Percentiles rank a stretch among this genome's conserved stretches.
These are phyloP conservation scores for Geodia barretti DNA, from an alignment of 37 sponge, comb jelly and placozoan genomes.

Conservation along the genomic window DNA sequence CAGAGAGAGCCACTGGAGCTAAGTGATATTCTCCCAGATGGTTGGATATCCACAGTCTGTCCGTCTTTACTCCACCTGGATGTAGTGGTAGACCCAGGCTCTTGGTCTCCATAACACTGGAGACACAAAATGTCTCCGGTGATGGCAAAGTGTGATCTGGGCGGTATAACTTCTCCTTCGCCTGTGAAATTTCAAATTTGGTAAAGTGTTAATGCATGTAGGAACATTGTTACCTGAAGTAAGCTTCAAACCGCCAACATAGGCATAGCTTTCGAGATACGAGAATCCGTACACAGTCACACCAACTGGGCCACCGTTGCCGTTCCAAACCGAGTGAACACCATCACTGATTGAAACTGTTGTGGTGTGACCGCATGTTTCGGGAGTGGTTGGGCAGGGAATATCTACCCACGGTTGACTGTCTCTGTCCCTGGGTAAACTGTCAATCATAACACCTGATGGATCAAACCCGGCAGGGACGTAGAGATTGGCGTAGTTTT, in stretches of 20 bases:
- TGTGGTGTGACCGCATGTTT: conserved; percentile 5
- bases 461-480: conserved; percentile 13
- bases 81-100: not conserved
- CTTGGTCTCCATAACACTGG: not conserved
- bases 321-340: not conserved
- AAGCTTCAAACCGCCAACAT: conserved; percentile 29
- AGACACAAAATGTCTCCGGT: not conserved
- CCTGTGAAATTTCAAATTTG: too few relatives aligned
- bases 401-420: not conserved
- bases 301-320: conserved; percentile 4
- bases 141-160: too few relatives aligned
- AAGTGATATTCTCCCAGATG: not conserved
- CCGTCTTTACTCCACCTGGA: not conserved
- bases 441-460: not conserved
- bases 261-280: conserved; percentile 29
- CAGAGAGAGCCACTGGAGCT: conserved; percentile 11
- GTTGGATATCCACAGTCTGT: not conserved
- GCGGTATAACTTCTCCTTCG: too few relatives aligned
- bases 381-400: not conserved
- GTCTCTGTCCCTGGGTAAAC: not conserved
- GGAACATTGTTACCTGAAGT: not conserved
- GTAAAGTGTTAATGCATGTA: not conserved
- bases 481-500: conserved; percentile 24
- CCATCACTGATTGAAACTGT: not conserved
- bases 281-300: conserved; percentile 32